Conservation (phyloP, 2,113 vertebrate genomes). For the Campylomormyrus numenius region DNA sequence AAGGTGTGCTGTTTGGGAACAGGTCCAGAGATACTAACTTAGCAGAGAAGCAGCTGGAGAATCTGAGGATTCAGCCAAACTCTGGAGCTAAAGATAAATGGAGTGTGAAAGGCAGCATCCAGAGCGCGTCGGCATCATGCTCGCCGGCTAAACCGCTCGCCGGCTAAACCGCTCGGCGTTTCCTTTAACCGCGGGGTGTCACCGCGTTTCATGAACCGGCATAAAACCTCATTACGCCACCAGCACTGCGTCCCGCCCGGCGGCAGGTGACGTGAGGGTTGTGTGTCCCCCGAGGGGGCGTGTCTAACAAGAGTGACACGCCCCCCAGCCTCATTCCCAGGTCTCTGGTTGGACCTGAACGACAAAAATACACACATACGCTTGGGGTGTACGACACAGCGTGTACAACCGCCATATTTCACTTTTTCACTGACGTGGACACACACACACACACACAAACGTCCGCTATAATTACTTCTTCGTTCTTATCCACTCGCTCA, state of each 20-base stretch:
- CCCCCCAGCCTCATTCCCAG: background rate
- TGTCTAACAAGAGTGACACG: background rate
- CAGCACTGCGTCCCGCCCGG: background rate
- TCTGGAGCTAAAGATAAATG: background rate
- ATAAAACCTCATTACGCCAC: background rate
- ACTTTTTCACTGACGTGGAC: background rate
- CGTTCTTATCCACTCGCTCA: conserved; percentile 35
- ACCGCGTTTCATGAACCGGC: background rate
- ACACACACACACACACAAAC: background rate
- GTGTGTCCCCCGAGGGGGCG: background rate
- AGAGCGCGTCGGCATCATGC: background rate
- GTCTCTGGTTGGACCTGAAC: background rate
- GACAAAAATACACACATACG: background rate
- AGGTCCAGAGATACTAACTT: background rate
- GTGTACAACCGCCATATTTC: background rate
- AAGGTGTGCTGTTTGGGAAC: background rate
- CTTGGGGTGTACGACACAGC: background rate
- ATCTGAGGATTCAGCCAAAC: background rate
- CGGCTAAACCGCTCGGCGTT: background rate
- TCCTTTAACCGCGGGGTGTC: background rate
- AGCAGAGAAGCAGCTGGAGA: background rate
- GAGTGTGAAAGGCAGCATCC: background rate
- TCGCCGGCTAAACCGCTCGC: background rate
- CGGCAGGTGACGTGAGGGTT: background rate
- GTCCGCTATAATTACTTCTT: conserved; percentile 43